These are phyloP conservation scores for Amia ocellicauda DNA, from an alignment of 2,113 vertebrate species.

Conservation along the genomic window DNA sequence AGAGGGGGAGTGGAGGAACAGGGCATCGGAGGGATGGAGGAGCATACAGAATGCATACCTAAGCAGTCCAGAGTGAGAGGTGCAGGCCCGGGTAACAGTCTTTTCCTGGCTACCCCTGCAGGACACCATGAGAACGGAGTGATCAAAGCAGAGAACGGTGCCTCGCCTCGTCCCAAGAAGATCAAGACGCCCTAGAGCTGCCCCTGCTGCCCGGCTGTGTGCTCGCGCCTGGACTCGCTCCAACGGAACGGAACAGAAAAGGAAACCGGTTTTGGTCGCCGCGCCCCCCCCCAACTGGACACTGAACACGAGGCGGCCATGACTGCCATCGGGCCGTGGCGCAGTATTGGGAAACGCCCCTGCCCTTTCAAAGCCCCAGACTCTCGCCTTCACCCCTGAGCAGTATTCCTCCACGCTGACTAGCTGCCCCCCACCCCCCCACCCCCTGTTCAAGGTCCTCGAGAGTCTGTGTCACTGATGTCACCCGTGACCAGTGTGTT, in stretches of 20 bases:
- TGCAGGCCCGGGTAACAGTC: background rate
- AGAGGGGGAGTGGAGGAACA: too few relatives aligned
- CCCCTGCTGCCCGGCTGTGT: constrained; percentile 25
- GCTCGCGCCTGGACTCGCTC: constrained; percentile 34
- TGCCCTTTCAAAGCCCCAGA: constrained; percentile 36
- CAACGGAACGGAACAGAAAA: too few relatives aligned
- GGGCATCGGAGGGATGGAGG: too few relatives aligned
- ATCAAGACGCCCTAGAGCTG: constrained; percentile 81
- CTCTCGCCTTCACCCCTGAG: constrained; percentile 52
- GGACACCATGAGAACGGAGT: constrained; percentile 91
- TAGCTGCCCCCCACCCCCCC: constrained; percentile 37
- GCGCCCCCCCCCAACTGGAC: constrained; percentile 30
- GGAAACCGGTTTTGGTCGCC: constrained; percentile 29
- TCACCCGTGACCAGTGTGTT: too few relatives aligned
- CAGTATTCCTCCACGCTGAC: constrained; percentile 48
- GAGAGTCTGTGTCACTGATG: background rate
- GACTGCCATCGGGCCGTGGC: constrained; percentile 41
- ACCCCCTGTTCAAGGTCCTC: background rate
- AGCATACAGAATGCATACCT: too few relatives aligned
- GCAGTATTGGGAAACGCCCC: constrained; percentile 50
- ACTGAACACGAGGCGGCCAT: constrained; percentile 35
- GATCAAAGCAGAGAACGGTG: constrained; percentile 88
- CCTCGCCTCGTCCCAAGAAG: constrained; percentile 89
- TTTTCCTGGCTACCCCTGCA: constrained; percentile 31
- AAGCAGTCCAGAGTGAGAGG: too few relatives aligned